A percentile compares a stretch with the other conserved stretches of the same genome.
These are phyloP conservation scores for Drosophila multiciliata DNA, from an alignment of 2,888 invertebrate species.

Conservation along the genomic window DNA sequence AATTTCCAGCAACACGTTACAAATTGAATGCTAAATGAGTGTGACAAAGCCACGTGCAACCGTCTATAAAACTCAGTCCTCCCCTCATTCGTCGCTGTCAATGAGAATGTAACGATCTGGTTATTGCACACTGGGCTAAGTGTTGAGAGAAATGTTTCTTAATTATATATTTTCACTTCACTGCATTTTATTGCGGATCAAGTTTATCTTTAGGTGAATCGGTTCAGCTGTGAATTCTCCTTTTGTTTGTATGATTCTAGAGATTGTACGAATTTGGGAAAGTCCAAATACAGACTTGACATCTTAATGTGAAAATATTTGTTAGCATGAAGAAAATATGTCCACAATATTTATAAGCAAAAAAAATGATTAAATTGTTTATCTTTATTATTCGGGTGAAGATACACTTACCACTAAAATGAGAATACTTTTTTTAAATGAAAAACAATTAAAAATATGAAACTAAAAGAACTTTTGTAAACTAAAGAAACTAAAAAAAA, in stretches of 20 bases:
- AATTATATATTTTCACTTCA: not conserved
- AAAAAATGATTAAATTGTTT: too few species aligned
- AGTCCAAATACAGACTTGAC: not conserved
- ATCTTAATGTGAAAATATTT: not conserved
- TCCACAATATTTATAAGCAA: not conserved
- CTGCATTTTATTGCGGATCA: not conserved
- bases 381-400: not conserved
- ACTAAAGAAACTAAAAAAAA: not conserved
- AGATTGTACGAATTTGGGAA: not conserved
- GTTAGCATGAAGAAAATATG: not conserved
- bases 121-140: conserved; percentile 29
- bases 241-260: not conserved
- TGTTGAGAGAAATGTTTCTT: not conserved
- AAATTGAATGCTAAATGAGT: conserved; percentile 61
- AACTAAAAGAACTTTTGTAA: not conserved
- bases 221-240: not conserved
- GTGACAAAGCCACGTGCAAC: conserved; percentile 68
- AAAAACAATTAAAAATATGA: not conserved
- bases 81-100: conserved; percentile 10
- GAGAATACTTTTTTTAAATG: not conserved
- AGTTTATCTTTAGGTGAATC: too few species aligned
- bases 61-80: conserved; percentile 28
- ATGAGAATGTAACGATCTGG: conserved; percentile 23
- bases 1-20: conserved; percentile 65
- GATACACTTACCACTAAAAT: not conserved